Percentiles rank a stretch among this genome's conserved stretches.
These are phyloP conservation scores for Platycnemis pennipes DNA, from an alignment of 2,888 invertebrate species.

Conservation along the genomic window DNA sequence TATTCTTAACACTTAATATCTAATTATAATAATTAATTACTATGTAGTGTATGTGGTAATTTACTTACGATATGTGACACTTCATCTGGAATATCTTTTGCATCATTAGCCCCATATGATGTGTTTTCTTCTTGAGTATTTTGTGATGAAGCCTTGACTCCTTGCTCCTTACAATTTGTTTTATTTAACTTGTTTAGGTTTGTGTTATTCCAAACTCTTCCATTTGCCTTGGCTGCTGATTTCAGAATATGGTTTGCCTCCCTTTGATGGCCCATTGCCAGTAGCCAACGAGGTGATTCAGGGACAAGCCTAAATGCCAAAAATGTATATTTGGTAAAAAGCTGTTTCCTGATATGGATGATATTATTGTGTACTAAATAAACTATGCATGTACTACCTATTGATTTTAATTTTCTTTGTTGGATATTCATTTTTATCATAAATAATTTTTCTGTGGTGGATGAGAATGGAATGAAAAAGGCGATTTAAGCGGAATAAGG, in stretches of 20 bases:
- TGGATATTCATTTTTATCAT: too few species aligned
- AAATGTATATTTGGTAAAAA: not conserved
- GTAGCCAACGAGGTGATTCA: constrained; percentile 78
- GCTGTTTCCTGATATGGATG: too few species aligned
- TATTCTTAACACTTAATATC: too few species aligned
- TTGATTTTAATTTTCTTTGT: not conserved
- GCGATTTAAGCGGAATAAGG: too few species aligned
- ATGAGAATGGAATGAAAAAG: too few species aligned
- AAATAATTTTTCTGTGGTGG: too few species aligned
- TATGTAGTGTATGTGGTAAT: not conserved
- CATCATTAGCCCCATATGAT: not conserved
- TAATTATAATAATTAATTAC: not conserved
- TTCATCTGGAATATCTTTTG: not conserved
- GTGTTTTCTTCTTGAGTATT: not conserved
- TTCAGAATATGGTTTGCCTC: constrained; percentile 77
- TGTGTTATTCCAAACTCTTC: constrained; percentile 51
- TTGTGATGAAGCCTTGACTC: not conserved
- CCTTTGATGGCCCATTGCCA: constrained; percentile 76
- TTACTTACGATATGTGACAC: not conserved
- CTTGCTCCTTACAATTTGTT: not conserved
- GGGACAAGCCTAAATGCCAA: constrained; percentile 77
- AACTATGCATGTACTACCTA: not conserved
- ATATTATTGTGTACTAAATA: too few species aligned
- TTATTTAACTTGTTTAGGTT: not conserved
- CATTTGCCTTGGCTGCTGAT: constrained; percentile 76